Evolutionary conservation across 2,113 vertebrate species (phyloP).

Genomic region (Athene cunicularia): DNA sequence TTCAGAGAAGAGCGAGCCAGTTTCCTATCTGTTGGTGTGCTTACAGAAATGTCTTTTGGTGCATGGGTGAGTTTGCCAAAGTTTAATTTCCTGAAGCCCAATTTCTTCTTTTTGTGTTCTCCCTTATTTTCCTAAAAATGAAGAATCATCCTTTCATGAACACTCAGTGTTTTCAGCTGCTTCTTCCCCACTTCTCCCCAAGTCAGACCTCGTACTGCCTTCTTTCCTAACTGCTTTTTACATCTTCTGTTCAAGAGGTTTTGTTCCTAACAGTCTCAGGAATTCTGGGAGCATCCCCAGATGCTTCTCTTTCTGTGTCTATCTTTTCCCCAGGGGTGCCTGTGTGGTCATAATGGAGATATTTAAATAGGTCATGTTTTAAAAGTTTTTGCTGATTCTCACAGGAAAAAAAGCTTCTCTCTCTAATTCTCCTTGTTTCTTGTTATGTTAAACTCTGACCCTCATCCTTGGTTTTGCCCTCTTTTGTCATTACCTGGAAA

Average conservation of each 20-base stretch:
- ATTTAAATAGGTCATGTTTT: background rate
- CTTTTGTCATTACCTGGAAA: background rate
- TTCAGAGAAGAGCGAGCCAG: background rate
- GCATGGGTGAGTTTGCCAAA: background rate
- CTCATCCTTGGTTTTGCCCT: background rate
- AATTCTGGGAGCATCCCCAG: background rate
- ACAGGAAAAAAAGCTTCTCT: background rate
- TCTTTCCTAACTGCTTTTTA: background rate
- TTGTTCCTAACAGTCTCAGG: background rate
- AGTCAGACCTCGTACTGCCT: background rate
- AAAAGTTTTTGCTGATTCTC: background rate
- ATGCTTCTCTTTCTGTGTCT: background rate
- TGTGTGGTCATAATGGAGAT: background rate
- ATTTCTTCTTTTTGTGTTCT: background rate
- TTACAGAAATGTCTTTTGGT: background rate
- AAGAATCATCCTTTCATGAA: background rate
- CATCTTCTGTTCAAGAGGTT: background rate
- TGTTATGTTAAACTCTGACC: background rate
- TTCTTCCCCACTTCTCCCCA: background rate
- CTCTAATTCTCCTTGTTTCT: background rate
- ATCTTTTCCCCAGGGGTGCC: background rate
- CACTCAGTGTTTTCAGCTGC: background rate
- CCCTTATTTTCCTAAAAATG: background rate
- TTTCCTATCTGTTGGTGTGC: background rate
- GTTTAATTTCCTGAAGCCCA: background rate